Percentiles rank a stretch among this genome's conserved stretches.
phyloP scores from a whole-genome alignment of 2,113 vertebrate genomes.

The Mystacornis crossleyi region DNA sequence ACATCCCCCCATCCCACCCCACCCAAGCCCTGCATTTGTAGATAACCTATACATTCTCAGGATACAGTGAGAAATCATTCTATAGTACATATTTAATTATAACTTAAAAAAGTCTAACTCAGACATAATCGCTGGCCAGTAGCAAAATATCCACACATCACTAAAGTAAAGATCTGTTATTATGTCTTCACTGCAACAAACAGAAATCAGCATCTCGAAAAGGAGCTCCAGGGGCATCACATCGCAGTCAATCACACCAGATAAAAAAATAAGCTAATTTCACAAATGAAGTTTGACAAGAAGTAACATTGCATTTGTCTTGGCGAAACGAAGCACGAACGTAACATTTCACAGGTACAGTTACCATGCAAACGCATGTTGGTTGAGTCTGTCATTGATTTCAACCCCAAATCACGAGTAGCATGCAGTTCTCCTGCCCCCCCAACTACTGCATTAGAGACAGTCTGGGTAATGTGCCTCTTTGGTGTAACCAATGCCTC shows the following conservation, averaged over 20 bases:
- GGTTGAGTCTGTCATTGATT: constrained; percentile 58
- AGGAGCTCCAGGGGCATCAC: constrained; percentile 24
- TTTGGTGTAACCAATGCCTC: constrained; percentile 60
- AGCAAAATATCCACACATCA: constrained; percentile 72
- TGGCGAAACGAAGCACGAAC: constrained; percentile 65
- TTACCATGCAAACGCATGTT: constrained; percentile 78
- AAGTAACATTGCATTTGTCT: constrained; percentile 59
- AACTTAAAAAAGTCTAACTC: constrained; percentile 74
- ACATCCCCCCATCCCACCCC: not conserved
- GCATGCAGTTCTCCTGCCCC: constrained; percentile 74
- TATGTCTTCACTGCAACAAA: constrained; percentile 40
- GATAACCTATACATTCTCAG: constrained; percentile 66
- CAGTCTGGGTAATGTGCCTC: constrained; percentile 71
- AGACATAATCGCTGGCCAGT: constrained; percentile 70
- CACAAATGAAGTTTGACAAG: constrained; percentile 57
- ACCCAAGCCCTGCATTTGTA: constrained; percentile 9
- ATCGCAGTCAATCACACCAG: not conserved
- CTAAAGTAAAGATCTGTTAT: constrained; percentile 60
- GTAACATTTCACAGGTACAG: constrained; percentile 62
- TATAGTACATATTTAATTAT: constrained; percentile 73
- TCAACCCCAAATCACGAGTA: constrained; percentile 58
- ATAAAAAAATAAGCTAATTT: constrained; percentile 43
- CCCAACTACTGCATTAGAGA: constrained; percentile 59
- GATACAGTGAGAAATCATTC: constrained; percentile 64
- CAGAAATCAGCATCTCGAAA: constrained; percentile 38